Evolutionary conservation across 2,888 invertebrate species (phyloP).

Genomic region (Xanthia togata): DNA sequence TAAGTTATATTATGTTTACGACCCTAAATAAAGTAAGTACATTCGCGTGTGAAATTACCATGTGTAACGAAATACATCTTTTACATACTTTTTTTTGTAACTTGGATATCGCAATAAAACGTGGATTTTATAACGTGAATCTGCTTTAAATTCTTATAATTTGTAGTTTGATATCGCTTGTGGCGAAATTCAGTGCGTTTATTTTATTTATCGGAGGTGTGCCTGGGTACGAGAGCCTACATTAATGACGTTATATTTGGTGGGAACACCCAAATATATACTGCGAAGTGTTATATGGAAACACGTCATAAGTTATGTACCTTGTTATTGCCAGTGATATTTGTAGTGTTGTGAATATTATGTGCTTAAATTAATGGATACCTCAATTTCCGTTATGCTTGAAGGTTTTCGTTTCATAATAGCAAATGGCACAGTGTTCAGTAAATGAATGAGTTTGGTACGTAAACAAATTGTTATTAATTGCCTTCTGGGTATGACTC

Average conservation of each 20-base stretch:
- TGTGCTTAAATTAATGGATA: slow-evolving; percentile 53
- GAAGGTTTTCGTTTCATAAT: slow-evolving; percentile 30
- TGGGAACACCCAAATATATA: background rate
- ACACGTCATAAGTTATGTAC: slow-evolving; percentile 14
- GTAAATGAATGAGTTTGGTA: slow-evolving; percentile 43
- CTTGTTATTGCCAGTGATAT: slow-evolving; percentile 7
- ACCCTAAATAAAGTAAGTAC: slow-evolving; percentile 26
- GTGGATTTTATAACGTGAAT: slow-evolving; percentile 52
- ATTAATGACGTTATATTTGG: slow-evolving; percentile 38
- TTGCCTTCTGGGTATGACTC: slow-evolving; percentile 61
- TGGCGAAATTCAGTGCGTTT: slow-evolving; percentile 46
- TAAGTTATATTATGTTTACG: background rate
- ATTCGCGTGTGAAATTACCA: slow-evolving; percentile 33
- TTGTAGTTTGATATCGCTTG: slow-evolving; percentile 55
- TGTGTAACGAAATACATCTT: slow-evolving; percentile 41
- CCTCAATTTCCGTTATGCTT: slow-evolving; percentile 60
- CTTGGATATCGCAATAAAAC: slow-evolving; percentile 39
- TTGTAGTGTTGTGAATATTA: slow-evolving; percentile 12
- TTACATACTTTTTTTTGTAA: slow-evolving; percentile 43
- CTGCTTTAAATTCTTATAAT: slow-evolving; percentile 53
- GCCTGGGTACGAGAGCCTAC: slow-evolving; percentile 17
- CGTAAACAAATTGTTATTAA: slow-evolving; percentile 64
- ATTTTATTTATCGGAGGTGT: slow-evolving; percentile 49
- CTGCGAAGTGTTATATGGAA: slow-evolving; percentile 12
- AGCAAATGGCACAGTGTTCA: slow-evolving; percentile 40